Evolutionary conservation across 2,113 vertebrate species (phyloP), one percentile per base, ranked within the genome.

Genomic region (Cyprinodon brontotheroides): DNA sequence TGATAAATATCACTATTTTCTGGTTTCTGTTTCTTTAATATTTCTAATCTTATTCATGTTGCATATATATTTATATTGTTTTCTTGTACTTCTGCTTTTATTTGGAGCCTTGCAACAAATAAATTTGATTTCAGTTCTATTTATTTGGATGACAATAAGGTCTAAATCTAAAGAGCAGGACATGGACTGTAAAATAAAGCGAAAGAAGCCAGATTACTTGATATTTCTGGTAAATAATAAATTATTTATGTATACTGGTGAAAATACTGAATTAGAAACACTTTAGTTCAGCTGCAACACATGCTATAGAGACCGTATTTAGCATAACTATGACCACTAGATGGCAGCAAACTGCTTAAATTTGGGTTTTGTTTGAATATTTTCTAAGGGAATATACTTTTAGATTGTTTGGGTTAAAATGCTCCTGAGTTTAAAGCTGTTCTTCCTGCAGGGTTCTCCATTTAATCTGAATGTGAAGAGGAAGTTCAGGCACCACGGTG

Each of bases 391-490:
- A 45, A 45, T 45, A 45, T 45, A 45, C 43, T 10, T 11, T 45
- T 45, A 45, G 41, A 2, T 29, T 60, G n/a, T 11, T 1, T 60
- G 37, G 61, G 15, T 41, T 73, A 7, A 14, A 61, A 65, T 64
- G n/a, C 7, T 37, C 11, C 2, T 7, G 59, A 50, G 17, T 2
- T 64, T 4, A 60, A 61, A 39, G 37, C 22, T 50, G 61, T 48
- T 22, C 45, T 53, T 61, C 72, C 75, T 53, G 50, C 92, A 99
- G 97, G 96, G 96, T 8, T 99, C 97, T 0, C 97, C 96, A 0
- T 98, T 97, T 72, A 64, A 76, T 1, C 83, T 98, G 90, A 84
- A 22, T 0, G 97, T 99, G 87, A 94, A 82, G 83, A 96, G 72
- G 47, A 96, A 92, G 90, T 81, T 93, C 65, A 90, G 87, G 3